phyloP scores from a whole-genome alignment of 2,888 invertebrate genomes.

The Ophioninae sp. region DNA sequence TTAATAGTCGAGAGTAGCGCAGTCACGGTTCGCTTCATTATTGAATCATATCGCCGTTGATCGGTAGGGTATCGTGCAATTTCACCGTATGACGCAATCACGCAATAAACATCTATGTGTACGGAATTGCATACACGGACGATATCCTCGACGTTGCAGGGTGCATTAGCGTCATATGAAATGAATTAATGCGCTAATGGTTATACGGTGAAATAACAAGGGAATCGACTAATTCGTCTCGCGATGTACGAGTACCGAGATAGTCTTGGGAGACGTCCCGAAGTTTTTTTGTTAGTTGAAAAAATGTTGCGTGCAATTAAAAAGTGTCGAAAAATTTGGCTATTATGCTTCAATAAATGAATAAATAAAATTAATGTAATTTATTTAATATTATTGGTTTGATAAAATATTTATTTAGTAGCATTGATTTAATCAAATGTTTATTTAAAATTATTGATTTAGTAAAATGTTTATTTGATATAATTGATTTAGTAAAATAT shows the following conservation, averaged over 20 bases:
- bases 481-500: too few relatives aligned
- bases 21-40: conserved; percentile 38
- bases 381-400: too few relatives aligned
- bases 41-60: conserved; percentile 22
- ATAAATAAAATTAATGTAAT: too few relatives aligned
- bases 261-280: neutral
- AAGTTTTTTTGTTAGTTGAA: too few relatives aligned
- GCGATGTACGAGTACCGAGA: neutral
- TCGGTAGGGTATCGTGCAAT: conserved; percentile 14
- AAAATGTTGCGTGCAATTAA: too few relatives aligned
- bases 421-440: too few relatives aligned
- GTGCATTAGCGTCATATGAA: conserved; percentile 45
- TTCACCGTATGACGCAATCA: conserved; percentile 36
- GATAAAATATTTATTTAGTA: too few relatives aligned
- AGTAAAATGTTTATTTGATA: too few relatives aligned
- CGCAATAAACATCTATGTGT: conserved; percentile 5
- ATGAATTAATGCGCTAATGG: conserved; percentile 35
- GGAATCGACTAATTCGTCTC: neutral
- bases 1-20: conserved; percentile 31
- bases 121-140: conserved; percentile 31
- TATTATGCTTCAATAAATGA: too few relatives aligned
- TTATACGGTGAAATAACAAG: neutral
- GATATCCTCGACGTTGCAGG: conserved; percentile 11
- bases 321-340: too few relatives aligned
- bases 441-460: too few relatives aligned